phyloP scores from a whole-genome alignment of 2,113 vertebrate genomes.

The Dipodomys spectabilis region DNA sequence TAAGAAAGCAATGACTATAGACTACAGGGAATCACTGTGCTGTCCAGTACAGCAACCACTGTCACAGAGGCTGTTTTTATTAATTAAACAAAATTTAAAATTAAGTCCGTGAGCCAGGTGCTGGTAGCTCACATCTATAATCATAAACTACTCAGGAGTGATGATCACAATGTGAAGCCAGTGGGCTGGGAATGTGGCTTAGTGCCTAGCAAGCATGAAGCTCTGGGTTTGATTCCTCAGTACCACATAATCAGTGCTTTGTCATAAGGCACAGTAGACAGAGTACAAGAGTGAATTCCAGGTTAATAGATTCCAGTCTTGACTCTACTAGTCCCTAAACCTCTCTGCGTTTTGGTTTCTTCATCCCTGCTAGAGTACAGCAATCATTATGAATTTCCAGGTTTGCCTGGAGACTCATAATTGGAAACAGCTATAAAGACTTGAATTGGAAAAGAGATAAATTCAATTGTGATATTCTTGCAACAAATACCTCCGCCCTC shows the following conservation, averaged over 20 bases:
- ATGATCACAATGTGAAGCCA: no score
- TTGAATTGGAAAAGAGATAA: not conserved
- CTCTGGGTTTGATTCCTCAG: no score
- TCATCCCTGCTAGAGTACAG: not conserved
- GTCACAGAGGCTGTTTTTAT: no score
- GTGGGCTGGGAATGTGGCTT: no score
- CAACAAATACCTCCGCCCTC: not conserved
- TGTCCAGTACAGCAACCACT: no score
- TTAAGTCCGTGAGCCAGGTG: no score
- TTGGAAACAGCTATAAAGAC: not conserved
- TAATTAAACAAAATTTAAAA: no score
- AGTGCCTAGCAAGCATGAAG: no score
- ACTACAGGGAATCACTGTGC: no score
- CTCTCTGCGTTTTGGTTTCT: slow-evolving; percentile 17
- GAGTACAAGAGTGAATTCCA: not conserved
- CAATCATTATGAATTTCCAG: not conserved
- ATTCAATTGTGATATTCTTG: not conserved
- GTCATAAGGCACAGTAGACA: slow-evolving; percentile 10
- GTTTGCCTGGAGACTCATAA: not conserved
- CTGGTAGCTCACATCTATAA: no score
- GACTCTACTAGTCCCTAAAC: not conserved
- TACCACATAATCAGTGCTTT: not conserved
- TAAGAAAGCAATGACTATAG: no score
- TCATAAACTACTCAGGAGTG: no score
- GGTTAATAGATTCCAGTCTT: not conserved